Evolutionary conservation across 2,797 vertebrate genomes (phyloP), one percentile per base, ranked within the genome.

Genomic region (Calcarius lapponicus): DNA sequence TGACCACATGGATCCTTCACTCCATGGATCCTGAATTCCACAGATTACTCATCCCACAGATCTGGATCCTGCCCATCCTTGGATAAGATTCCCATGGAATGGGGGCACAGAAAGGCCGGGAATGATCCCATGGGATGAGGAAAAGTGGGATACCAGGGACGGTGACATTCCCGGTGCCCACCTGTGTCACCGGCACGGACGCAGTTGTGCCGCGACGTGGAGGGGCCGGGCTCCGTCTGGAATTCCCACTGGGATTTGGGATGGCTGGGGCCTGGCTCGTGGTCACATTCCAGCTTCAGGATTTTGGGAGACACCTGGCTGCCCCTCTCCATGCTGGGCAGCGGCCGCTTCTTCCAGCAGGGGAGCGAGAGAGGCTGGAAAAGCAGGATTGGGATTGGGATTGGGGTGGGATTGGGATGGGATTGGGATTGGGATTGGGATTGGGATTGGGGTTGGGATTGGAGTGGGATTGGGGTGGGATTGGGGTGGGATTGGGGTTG

Each of bases 111-210:
- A 28, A 50, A 28, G 48, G 26, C 18, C 1, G 1, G 53, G 36
- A 22, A 11, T 0, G 16, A 7, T 17, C 31, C 65, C 65, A 56
- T 11, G 16, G 50, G 50, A 51, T 51, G 26, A 51, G 50, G 42
- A 17, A 8, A 11, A 6, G 0, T 1, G 14, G 42, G 62, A 48
- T 2, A 3, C 9, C 5, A 0, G 1, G 3, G 6, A 1, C 4
- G 2, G 17, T 2, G 57, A 2, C 57, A 11, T 34, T 76, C 47
- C 3, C 7, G 2, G 13, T 1, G 42, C 64, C 31, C 78, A 80
- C 78, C 78, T 24, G 54, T 0, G 10, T 48, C 78, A 4, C 36
- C 5, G 2, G 3, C 3, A 3, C 9, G 4, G 32, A 4, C 2
- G 6, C n/a, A 36, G 51, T 21, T 38, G 7, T 40, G 78, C 43